phyloP scores from a whole-genome alignment of 2,113 vertebrate species.

The Pelodiscus sinensis region DNA sequence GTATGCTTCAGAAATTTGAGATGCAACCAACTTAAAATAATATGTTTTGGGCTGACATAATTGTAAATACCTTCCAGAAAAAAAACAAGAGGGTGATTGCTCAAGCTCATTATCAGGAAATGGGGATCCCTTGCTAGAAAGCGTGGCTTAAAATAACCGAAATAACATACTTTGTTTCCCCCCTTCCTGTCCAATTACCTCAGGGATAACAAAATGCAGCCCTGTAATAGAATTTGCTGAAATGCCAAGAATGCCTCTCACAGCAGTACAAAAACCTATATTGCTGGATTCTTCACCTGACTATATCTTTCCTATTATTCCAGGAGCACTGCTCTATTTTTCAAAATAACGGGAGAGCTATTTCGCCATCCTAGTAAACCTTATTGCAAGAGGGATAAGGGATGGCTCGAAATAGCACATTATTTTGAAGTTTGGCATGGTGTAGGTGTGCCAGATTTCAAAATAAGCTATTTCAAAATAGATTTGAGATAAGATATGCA shows the following conservation, averaged over 20 bases:
- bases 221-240: neutral
- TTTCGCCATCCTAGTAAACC: too few relatives aligned
- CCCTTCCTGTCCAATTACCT: neutral
- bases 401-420: too few relatives aligned
- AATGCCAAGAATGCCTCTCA: neutral
- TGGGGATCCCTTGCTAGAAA: slow-evolving; percentile 16
- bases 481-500: too few relatives aligned
- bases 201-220: slow-evolving; percentile 17
- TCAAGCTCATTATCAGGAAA: slow-evolving; percentile 15
- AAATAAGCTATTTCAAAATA: too few relatives aligned
- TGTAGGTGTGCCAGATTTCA: too few relatives aligned
- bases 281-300: neutral
- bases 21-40: slow-evolving; percentile 32
- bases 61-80: slow-evolving; percentile 49
- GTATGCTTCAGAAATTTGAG: slow-evolving; percentile 40
- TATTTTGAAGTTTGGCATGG: too few relatives aligned
- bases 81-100: neutral
- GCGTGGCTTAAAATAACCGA: neutral
- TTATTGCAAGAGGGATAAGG: too few relatives aligned
- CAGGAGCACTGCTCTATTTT: neutral
- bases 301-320: neutral
- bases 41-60: slow-evolving; percentile 58
- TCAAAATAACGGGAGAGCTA: too few relatives aligned
- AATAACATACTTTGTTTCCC: neutral
- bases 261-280: neutral